These are phyloP conservation scores for Conomelus anceps DNA, from an alignment of 2,888 invertebrate genomes.

Conservation along the genomic window DNA sequence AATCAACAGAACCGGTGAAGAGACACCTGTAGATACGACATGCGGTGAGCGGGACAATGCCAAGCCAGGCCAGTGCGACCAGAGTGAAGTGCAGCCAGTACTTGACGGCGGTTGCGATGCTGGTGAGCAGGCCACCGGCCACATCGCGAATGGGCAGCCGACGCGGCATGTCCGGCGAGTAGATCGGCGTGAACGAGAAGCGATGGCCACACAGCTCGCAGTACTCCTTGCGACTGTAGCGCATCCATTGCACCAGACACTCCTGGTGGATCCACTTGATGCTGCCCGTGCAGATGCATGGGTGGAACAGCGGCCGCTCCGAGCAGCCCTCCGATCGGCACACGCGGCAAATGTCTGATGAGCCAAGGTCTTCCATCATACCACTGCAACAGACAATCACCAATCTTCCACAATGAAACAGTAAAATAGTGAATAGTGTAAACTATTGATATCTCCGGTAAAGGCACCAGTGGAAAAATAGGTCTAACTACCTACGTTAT, in stretches of 20 bases:
- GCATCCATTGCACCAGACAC: conserved; percentile 96
- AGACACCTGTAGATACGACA: conserved; percentile 91
- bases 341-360: conserved; percentile 92
- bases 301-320: conserved; percentile 93
- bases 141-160: conserved; percentile 89
- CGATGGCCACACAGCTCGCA: conserved; percentile 93
- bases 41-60: conserved; percentile 91
- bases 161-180: conserved; percentile 99
- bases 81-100: conserved; percentile 97
- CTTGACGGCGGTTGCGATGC: conserved; percentile 84
- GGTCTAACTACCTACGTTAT: too few species aligned
- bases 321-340: conserved; percentile 90
- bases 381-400: neutral
- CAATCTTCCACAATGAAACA: too few species aligned
- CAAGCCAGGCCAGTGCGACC: conserved; percentile 96
- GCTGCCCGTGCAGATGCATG: conserved; percentile 97
- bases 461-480: too few species aligned
- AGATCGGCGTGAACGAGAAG: conserved; percentile 97
- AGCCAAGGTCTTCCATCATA: conserved; percentile 49
- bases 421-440: too few species aligned
- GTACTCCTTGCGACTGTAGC: conserved; percentile 93
- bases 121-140: conserved; percentile 79
- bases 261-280: conserved; percentile 99
- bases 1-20: conserved; percentile 84
- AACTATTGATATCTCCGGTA: too few species aligned